phyloP scores from a whole-genome alignment of 2,113 vertebrate genomes.

The Gobio gobio region DNA sequence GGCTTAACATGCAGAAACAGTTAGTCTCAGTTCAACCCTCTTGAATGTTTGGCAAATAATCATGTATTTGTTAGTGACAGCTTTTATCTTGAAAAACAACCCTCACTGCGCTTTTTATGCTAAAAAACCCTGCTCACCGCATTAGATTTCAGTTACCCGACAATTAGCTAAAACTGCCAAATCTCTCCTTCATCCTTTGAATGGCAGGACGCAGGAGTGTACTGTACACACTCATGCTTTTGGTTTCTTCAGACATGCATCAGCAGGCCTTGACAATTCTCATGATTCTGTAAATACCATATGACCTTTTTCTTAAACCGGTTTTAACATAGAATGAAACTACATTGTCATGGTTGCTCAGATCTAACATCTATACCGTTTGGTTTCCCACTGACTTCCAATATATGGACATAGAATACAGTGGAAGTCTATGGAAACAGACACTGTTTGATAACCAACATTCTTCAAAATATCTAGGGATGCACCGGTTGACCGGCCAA shows the following conservation, averaged over 20 bases:
- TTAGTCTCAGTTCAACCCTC: not conserved
- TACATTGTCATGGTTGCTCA: not conserved
- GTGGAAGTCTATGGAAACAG: too few species aligned
- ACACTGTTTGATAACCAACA: too few species aligned
- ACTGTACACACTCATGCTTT: not conserved
- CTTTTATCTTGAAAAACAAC: not conserved
- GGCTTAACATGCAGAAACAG: not conserved
- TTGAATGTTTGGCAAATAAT: not conserved
- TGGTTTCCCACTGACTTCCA: not conserved
- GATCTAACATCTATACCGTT: not conserved
- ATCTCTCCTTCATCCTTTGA: not conserved
- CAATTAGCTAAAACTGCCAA: not conserved
- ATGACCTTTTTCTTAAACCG: not conserved
- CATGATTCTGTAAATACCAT: not conserved
- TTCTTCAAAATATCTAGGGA: too few species aligned
- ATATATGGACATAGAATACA: too few species aligned
- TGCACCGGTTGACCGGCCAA: too few species aligned
- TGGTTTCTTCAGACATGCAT: constrained; percentile 7
- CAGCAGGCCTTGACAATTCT: not conserved
- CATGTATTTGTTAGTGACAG: not conserved
- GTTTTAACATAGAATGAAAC: not conserved
- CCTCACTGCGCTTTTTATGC: not conserved
- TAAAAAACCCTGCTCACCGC: not conserved
- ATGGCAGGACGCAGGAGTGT: too few species aligned
- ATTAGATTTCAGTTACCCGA: not conserved